Conservation (phyloP, 2,113 vertebrate genomes). For the Muntiacus muntjak region DNA sequence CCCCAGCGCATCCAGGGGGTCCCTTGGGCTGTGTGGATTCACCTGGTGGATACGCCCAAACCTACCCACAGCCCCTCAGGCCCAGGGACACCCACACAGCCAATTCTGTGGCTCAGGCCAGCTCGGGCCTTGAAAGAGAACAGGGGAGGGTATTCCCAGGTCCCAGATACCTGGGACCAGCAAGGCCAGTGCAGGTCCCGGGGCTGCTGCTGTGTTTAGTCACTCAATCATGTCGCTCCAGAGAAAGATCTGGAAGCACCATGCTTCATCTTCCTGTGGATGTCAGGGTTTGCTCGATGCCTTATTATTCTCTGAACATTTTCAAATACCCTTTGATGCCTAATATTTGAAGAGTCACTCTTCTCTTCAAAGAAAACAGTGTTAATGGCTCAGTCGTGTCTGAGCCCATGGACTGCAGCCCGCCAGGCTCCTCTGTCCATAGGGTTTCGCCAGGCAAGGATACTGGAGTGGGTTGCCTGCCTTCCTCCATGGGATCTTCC, state of each 20-base stretch:
- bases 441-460: background rate
- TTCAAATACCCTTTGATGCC: background rate
- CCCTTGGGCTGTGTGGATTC: background rate
- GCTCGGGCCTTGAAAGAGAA: background rate
- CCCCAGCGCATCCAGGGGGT: background rate
- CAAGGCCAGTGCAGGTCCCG: background rate
- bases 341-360: background rate
- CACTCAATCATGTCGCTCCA: background rate
- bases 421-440: background rate
- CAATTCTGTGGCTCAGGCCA: background rate
- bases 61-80: background rate
- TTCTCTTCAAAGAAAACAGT: background rate
- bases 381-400: background rate
- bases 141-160: background rate
- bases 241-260: background rate
- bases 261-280: too few relatives aligned
- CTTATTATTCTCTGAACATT: background rate
- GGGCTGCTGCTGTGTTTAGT: background rate
- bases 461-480: background rate
- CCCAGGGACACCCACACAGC: background rate
- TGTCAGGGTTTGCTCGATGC: background rate
- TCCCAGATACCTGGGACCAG: background rate
- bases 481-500: background rate
- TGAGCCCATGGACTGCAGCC: background rate
- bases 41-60: rapidly evolving